Base-by-base conservation (phyloP, 2,797 vertebrate genomes). In the Cuculus canorus region DNA sequence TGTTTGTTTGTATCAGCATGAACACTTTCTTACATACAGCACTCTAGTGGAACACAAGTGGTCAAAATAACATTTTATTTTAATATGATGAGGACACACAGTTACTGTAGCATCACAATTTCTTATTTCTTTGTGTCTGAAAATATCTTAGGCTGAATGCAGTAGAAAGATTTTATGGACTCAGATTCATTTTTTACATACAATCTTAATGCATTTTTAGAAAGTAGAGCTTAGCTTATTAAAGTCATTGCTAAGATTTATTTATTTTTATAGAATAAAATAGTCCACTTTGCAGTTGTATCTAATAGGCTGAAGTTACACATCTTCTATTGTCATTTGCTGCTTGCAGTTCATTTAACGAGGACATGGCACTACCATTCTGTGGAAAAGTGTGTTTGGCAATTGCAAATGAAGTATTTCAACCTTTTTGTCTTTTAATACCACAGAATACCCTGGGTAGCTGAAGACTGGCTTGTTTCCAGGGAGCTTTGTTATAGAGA, bases 381-480 rank as follows among this genome's bases (percentile, higher is more conserved):
- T 66, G 56, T 43, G 68, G 35, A 88, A 88, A 92, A 91, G 33
- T 24, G n/a, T 41, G 45, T 45, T 95, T 93, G 91, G 57, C 89
- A 93, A 61, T 85, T 92, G 81, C 41, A 90, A 71, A 92, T 92
- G 14, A 80, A 94, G 32, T 95, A 92, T 87, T 94, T 93, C 41
- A 95, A 86, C 48, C 33, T 82, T 96, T 93, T 93, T 70, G 85
- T 54, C 45, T 87, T 86, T 82, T 84, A 92, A 90, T 85, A 73
- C 35, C 48, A 63, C 21, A 53, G 56, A 82, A 81, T 72, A 88
- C 39, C 17, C 56, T 57, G 28, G 18, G 9, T 84, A 89, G 43
- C 71, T 90, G 18, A 92, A 90, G 39, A 45, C 14, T 71, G 73
- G 32, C 39, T 80, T 94, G 63, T 96, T 95, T 94, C 86, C 78